A percentile compares a stretch with the other conserved stretches of the same genome.
These are phyloP conservation scores for Zosterops japonicus DNA, from an alignment of 2,113 vertebrate species.

Conservation along the genomic window DNA sequence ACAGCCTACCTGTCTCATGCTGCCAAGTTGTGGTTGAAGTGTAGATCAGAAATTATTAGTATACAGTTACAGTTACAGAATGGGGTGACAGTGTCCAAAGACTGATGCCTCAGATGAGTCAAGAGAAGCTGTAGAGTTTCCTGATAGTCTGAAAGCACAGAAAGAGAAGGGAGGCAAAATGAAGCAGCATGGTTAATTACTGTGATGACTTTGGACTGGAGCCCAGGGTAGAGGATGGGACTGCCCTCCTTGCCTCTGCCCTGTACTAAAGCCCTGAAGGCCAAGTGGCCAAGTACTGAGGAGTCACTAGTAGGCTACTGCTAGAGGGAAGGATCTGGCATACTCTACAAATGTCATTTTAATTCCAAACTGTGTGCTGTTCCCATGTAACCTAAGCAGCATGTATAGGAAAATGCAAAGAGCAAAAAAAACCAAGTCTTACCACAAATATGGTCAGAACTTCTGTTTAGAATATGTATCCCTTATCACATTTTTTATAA, in stretches of 20 bases:
- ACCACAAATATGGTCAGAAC: not conserved
- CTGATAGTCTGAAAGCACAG: not conserved
- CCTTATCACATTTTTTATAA: not conserved
- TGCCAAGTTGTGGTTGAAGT: not conserved
- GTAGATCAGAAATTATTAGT: not conserved
- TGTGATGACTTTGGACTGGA: not conserved
- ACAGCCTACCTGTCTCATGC: not conserved
- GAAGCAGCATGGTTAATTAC: not conserved
- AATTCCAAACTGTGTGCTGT: not conserved
- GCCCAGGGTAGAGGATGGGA: not conserved
- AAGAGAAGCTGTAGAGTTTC: not conserved
- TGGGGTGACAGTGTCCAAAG: not conserved
- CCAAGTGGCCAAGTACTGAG: not conserved
- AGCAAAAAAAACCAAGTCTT: not conserved
- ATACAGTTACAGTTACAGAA: not conserved
- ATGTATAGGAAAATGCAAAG: not conserved
- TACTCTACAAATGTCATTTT: not conserved
- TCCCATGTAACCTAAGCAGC: not conserved
- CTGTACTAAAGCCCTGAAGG: not conserved
- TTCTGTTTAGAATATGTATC: not conserved
- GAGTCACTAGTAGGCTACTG: not conserved
- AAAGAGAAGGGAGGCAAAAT: not conserved
- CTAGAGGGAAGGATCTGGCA: not conserved
- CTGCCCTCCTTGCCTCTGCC: not conserved
- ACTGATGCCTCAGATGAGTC: not conserved